Conservation (phyloP, 2,797 vertebrate species). For the Euphonia xanthogaster region DNA sequence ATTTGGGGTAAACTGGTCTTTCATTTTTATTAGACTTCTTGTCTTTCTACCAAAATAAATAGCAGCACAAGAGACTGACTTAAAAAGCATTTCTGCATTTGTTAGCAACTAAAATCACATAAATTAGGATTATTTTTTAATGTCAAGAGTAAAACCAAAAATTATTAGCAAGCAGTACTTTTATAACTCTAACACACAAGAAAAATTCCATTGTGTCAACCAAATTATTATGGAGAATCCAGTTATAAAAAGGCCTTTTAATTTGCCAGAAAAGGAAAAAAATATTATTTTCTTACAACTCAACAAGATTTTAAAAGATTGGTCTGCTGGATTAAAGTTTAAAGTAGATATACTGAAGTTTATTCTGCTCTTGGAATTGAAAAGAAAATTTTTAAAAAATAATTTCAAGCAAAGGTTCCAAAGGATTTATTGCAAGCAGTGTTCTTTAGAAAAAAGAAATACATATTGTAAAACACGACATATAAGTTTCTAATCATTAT, state of each 20-base stretch:
- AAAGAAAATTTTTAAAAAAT: neutral
- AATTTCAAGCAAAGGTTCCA: neutral
- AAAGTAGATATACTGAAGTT: neutral
- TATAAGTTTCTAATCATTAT: neutral
- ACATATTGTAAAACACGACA: neutral
- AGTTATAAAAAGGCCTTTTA: neutral
- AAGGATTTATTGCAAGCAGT: neutral
- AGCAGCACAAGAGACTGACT: neutral
- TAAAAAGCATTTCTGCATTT: neutral
- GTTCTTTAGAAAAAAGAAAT: neutral
- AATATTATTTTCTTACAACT: neutral
- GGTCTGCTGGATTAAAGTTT: neutral
- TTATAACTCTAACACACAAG: neutral
- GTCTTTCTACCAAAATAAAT: slow-evolving; percentile 10
- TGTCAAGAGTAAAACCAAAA: neutral
- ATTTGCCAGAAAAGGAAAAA: neutral
- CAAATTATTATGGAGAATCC: neutral
- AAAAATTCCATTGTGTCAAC: neutral
- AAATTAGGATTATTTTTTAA: neutral
- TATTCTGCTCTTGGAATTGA: neutral
- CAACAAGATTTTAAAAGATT: neutral
- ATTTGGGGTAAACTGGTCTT: slow-evolving; percentile 21
- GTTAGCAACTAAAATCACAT: neutral
- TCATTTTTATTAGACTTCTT: slow-evolving; percentile 33
- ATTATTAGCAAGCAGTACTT: slow-evolving; percentile 6